phyloP scores from a whole-genome alignment of 37 sponge, comb jelly and placozoan genomes.

The Chondrilla cf. caribensis region DNA sequence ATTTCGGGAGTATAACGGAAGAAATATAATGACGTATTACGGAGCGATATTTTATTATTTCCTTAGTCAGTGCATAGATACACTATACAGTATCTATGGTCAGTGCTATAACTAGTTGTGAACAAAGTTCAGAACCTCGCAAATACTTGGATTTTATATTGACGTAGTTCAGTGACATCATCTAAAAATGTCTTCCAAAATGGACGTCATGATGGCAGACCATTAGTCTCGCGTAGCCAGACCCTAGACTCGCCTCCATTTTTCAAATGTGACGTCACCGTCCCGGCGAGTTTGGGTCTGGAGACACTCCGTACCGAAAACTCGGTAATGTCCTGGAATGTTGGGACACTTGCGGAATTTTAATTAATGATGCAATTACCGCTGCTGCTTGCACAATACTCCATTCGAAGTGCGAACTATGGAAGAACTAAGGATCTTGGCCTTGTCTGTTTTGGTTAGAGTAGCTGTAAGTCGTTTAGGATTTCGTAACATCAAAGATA shows the following conservation, averaged over 20 bases:
- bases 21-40: too few species aligned
- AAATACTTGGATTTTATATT: too few species aligned
- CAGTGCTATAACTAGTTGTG: too few species aligned
- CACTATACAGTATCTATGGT: too few species aligned
- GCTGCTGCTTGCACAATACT: background rate
- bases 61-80: too few species aligned
- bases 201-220: too few species aligned
- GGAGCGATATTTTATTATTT: too few species aligned
- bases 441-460: background rate
- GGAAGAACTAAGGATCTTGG: background rate
- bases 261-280: background rate
- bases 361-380: background rate
- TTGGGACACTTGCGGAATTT: slow-evolving; percentile 11
- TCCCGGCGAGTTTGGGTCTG: slow-evolving; percentile 1
- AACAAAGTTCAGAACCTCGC: too few species aligned
- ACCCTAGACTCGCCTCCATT: background rate
- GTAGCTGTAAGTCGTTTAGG: background rate
- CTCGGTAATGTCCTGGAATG: slow-evolving; percentile 18
- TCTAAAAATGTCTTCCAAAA: too few species aligned
- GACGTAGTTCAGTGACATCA: too few species aligned
- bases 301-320: background rate
- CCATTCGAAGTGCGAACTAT: background rate
- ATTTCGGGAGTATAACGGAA: too few species aligned
- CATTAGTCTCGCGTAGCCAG: background rate
- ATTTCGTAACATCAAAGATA: background rate